Percentiles rank a stretch among this genome's conserved stretches.
Conservation (phyloP, 92 coral and sea anemone species). For the Chrysogorgia sp. region DNA sequence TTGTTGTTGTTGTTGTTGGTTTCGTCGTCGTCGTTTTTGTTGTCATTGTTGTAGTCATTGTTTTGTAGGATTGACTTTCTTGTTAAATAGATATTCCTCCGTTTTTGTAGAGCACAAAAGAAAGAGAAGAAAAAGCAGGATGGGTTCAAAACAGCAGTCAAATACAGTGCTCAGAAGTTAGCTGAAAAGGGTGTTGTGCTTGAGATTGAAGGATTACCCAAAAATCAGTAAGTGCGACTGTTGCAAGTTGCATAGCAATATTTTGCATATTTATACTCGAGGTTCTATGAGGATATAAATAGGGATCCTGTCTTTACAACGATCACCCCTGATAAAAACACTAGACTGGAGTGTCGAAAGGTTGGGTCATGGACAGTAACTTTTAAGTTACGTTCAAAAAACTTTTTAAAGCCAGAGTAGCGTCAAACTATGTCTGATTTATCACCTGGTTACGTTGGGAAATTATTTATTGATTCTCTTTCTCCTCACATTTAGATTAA, state of each 20-base stretch:
- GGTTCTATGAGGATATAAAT: no score
- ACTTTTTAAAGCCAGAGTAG: no score
- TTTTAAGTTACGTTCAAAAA: no score
- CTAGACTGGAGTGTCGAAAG: no score
- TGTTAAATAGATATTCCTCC: no score
- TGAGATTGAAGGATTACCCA: constrained; percentile 96
- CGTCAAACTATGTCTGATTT: no score
- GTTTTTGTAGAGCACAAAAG: constrained; percentile 62
- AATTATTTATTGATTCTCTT: background rate
- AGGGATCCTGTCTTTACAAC: no score
- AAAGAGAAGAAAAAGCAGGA: constrained; percentile 80
- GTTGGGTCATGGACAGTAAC: no score
- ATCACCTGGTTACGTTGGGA: background rate
- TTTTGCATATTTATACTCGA: no score
- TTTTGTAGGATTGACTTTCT: background rate
- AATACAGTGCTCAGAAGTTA: constrained; percentile 94
- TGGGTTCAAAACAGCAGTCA: constrained; percentile 82
- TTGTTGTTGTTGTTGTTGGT: background rate
- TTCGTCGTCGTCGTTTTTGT: background rate
- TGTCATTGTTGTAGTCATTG: background rate
- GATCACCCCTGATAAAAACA: no score
- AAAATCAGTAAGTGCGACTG: constrained; percentile 78
- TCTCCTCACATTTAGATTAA: constrained; percentile 64
- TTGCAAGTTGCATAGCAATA: no score
- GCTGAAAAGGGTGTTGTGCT: constrained; percentile 96